Evolutionary conservation across 2,888 invertebrate species (phyloP), one percentile per base, ranked within the genome.

Genomic region (Catocala sponsa): DNA sequence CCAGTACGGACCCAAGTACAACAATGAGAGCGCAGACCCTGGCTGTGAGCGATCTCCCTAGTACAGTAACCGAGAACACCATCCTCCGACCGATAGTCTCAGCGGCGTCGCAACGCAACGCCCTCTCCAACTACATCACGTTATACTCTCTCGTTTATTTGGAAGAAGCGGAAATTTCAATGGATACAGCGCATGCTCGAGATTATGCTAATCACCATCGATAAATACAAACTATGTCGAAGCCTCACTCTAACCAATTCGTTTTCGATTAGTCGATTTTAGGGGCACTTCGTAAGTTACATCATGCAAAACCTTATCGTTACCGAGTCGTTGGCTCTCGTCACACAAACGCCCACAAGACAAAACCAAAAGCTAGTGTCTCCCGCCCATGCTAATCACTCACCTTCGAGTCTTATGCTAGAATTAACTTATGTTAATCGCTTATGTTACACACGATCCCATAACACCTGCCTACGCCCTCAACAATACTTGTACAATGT

Each of bases 121-220:
- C 75, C 72, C 73, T 73, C 74, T 72, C 12, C 69, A 59, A 77
- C 76, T 77, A 78, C 70, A 70, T 70, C 78, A 67, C 63, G 61
- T 59, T 32, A 76, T 63, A 68, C 74, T 72, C 75, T 78, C 76
- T 79, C 76, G 76, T 81, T 84, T 80, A 83, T 86, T 89, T 87
- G 83, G 88, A 91, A 91, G 85, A 92, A 92, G 93, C 93, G 89
- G 87, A 86, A 91, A 88, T 91, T 86, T 91, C 91, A 92, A 92
- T 89, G 89, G 85, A 91, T 91, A 94, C 91, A 92, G 93, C 93
- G 92, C 94, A 94, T 94, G 94, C 94, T 92, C 88, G 89, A 91
- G 83, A 71, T 71, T 79, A 85, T 85, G 79, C 90, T 91, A 88
- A 83, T 86, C 91, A 88, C 89, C 92, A 90, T 86, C 78, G 86